A percentile compares a stretch with the other conserved stretches of the same genome.
These are phyloP conservation scores for Phoxinus dragarum DNA, from an alignment of 2,797 vertebrate genomes.

Conservation along the genomic window DNA sequence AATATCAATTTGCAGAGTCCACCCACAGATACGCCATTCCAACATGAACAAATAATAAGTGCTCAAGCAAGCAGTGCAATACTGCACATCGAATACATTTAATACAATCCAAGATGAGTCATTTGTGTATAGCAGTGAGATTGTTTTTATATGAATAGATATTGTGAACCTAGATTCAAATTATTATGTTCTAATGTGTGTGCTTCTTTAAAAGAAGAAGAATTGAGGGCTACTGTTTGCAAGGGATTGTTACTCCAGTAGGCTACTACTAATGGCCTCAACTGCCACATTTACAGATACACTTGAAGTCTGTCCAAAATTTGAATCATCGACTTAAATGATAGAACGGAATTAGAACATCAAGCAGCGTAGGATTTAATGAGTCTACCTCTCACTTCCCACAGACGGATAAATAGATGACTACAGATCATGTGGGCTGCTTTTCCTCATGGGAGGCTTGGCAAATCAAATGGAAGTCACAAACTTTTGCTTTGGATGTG, in stretches of 20 bases:
- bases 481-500: constrained; percentile 29
- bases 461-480: constrained; percentile 37
- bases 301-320: constrained; percentile 13
- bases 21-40: background rate
- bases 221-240: constrained; percentile 8
- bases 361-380: constrained; percentile 41
- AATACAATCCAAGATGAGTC: background rate
- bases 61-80: background rate
- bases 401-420: constrained; percentile 46
- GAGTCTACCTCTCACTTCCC: constrained; percentile 48
- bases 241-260: background rate
- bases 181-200: background rate
- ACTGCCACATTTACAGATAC: constrained; percentile 23
- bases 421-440: constrained; percentile 29
- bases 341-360: constrained; percentile 42
- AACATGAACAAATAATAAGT: background rate
- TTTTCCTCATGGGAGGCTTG: constrained; percentile 32
- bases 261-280: constrained; percentile 1
- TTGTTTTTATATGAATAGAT: background rate
- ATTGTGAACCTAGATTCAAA: constrained; percentile 9
- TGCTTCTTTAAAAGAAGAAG: constrained; percentile 3
- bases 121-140: background rate
- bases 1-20: background rate
- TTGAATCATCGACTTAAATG: constrained; percentile 34
- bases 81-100: background rate